phyloP scores from a whole-genome alignment of 64 coral and sea anemone genomes.

The Montipora efflorescens region DNA sequence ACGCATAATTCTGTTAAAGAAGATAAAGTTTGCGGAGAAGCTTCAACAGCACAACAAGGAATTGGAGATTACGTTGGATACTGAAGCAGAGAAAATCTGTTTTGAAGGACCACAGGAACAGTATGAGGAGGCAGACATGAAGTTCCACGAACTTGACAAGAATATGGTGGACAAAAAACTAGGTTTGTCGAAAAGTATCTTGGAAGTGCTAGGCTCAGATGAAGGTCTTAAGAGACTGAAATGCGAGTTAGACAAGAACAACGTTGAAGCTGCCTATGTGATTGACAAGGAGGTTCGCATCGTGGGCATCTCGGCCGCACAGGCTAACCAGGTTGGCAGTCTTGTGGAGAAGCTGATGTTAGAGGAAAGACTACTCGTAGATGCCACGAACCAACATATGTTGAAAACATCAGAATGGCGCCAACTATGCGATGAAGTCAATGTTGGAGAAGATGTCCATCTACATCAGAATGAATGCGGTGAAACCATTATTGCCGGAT shows the following conservation, averaged over 20 bases:
- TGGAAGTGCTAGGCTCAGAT: constrained; percentile 49
- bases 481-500: constrained; percentile 61
- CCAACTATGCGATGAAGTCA: constrained; percentile 19
- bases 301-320: constrained; percentile 39
- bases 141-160: neutral
- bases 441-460: constrained; percentile 1
- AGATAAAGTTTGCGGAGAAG: constrained; percentile 44
- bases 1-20: constrained; percentile 59
- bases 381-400: constrained; percentile 27
- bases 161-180: constrained; percentile 12
- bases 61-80: constrained; percentile 47
- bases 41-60: constrained; percentile 51
- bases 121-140: constrained; percentile 5
- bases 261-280: constrained; percentile 65
- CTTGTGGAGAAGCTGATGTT: constrained; percentile 43
- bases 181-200: neutral
- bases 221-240: constrained; percentile 37
- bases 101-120: constrained; percentile 60
- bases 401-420: constrained; percentile 49
- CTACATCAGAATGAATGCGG: constrained; percentile 19
- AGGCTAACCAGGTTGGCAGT: constrained; percentile 39
- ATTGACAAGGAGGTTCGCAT: constrained; percentile 30
- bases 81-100: constrained; percentile 40
- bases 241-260: constrained; percentile 35
- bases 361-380: constrained; percentile 61